Evolutionary conservation across 2,797 vertebrate species (phyloP), one percentile per base, ranked within the genome.

Genomic region (Loriculus beryllinus): DNA sequence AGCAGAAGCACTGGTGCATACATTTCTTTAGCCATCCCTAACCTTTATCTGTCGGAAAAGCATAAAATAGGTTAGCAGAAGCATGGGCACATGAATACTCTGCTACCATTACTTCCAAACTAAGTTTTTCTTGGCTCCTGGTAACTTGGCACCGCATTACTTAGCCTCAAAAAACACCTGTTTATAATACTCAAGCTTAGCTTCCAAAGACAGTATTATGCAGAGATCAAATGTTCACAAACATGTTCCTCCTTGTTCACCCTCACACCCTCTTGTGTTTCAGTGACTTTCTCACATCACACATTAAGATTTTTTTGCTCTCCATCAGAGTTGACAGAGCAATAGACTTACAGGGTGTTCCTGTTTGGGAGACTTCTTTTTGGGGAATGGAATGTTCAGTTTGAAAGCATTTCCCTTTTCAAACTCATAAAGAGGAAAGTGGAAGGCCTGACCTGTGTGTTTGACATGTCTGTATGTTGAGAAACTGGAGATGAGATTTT

Each of bases 161-260:
- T 86, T 92, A 82, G 90, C 57, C 85, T 92, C 80, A 84, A 72
- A 96, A 95, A 92, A 45, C 95, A 95, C 92, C 91, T 96, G 95
- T 92, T 97, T 95, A 42, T 90, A 96, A 92, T 92, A 56, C 82
- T 96, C 95, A 91, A n/a, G 90, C 92, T 72, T 78, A 75, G 69
- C 82, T 89, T 89, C 92, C 93, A 91, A 72, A 96, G 76, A 5
- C 90, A 40, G 72, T 83, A 75, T 86, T 96, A 91, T 84, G 60
- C 82, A 91, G 87, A 94, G 89, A 95, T 95, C 80, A 94, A 67
- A 90, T 90, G 85, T 78, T 93, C 91, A 43, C 54, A 95, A 48
- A 86, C 12, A 7, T 93, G 63, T 94, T 92, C 47, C 45, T 92
- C 88, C 82, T 79, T 94, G 91, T 94, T 90, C 86, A 75, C 47